Conservation (phyloP, 1,140 invertebrate genomes). For the Monomorium pharaonis region DNA sequence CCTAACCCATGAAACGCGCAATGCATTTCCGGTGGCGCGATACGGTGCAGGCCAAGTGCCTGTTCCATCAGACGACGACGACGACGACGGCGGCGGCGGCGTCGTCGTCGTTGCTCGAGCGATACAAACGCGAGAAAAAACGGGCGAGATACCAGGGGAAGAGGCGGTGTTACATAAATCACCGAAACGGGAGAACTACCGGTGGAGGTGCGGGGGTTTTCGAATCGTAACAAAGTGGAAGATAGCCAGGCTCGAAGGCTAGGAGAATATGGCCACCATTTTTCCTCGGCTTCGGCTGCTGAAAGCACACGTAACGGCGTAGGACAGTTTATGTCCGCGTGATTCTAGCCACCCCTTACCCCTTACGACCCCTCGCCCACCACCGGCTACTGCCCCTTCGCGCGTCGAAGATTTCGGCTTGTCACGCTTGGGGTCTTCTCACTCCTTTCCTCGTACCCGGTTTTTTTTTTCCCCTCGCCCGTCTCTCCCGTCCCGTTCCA, state of each 20-base stretch:
- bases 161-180: slow-evolving; percentile 66
- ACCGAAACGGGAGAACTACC: slow-evolving; percentile 61
- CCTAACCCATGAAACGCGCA: slow-evolving; percentile 27
- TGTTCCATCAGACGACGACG: slow-evolving; percentile 25
- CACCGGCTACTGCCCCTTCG: not conserved
- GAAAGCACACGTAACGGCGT: slow-evolving; percentile 70
- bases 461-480: slow-evolving; percentile 14
- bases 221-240: slow-evolving; percentile 74
- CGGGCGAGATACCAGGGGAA: not conserved
- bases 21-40: slow-evolving; percentile 26
- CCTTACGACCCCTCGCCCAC: not conserved
- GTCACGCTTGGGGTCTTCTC: slow-evolving; percentile 55
- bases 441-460: slow-evolving; percentile 18
- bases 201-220: slow-evolving; percentile 60
- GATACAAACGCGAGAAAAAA: slow-evolving; percentile 56
- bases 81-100: not conserved
- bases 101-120: slow-evolving; percentile 4
- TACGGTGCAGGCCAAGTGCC: slow-evolving; percentile 7
- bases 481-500: not conserved
- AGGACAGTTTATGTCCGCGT: slow-evolving; percentile 72
- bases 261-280: slow-evolving; percentile 70
- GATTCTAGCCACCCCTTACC: slow-evolving; percentile 43
- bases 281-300: slow-evolving; percentile 69
- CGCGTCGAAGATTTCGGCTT: slow-evolving; percentile 65
- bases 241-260: slow-evolving; percentile 66